Evolutionary conservation across 1,140 invertebrate genomes (phyloP).

Genomic region (Steinernema feltiae): DNA sequence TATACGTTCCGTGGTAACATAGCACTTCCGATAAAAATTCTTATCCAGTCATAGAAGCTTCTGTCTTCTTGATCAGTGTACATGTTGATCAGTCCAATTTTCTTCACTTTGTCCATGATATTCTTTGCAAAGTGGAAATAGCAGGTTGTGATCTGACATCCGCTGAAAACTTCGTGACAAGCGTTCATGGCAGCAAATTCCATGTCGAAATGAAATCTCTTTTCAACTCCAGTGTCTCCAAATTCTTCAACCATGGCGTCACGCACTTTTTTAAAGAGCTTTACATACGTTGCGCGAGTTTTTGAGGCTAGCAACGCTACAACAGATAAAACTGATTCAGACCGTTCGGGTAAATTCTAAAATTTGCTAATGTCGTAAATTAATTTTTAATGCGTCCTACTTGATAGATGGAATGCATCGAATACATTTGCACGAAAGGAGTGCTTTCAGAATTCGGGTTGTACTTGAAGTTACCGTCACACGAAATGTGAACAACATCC

Average conservation of each 20-base stretch:
- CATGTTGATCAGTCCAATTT: not conserved
- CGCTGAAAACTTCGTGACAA: not conserved
- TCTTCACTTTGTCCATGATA: not conserved
- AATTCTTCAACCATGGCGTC: not conserved
- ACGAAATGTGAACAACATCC: not conserved
- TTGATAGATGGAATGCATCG: not conserved
- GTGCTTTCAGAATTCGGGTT: too few relatives aligned
- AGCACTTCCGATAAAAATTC: not conserved
- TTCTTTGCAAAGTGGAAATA: slow-evolving; percentile 6
- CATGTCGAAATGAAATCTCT: not conserved
- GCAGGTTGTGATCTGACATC: not conserved
- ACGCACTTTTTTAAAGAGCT: not conserved
- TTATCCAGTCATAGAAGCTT: not conserved
- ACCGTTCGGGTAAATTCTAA: not conserved
- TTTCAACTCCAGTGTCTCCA: not conserved
- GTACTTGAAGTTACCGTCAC: not conserved
- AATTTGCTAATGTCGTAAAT: too few relatives aligned
- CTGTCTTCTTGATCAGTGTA: not conserved
- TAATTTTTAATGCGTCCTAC: too few relatives aligned
- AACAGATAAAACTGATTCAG: not conserved
- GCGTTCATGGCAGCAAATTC: slow-evolving; percentile 1
- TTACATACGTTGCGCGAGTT: not conserved
- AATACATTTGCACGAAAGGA: not conserved
- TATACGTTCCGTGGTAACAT: not conserved
- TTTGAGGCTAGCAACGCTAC: not conserved